Evolutionary conservation across 2,888 invertebrate genomes (phyloP), one percentile per base, ranked within the genome.

Genomic region (Chymomyza amoena): DNA sequence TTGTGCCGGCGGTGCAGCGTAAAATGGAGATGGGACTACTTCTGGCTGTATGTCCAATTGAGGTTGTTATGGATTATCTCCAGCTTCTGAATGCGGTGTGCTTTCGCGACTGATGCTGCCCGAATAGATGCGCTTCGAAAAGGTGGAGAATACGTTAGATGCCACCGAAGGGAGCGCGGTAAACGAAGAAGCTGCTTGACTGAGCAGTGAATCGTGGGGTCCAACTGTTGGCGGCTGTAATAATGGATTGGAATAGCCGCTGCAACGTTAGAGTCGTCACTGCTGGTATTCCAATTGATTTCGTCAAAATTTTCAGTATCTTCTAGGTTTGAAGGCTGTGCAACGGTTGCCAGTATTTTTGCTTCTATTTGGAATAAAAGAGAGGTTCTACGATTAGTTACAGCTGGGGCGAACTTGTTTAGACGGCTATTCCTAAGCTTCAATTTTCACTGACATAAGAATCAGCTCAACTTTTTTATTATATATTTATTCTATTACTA

Each of bases 101-200:
- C 65, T 72, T 66, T 80, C 87, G 59, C 79, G 81, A 72, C 82
- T 84, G 15, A 75, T 77, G 64, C 86, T 79, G 13, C 81, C 73
- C 9, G 86, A 85, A 74, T 90, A 90, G 62, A 92, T 90, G 60
- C 91, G 90, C 61, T 91, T 91, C 2, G 92, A 91, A 79, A 91
- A 92, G 62, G 94, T 94, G 45, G 93, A 94, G 75, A 95, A 93
- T 0, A 95, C 94, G 10, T 94, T 94, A 61, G 94, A 94, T 0
- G 94, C 94, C 4, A 94, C 93, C 65, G 94, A 93, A 0, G 94
- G 94, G 36, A 94, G 82, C 50, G 94, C 94, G 0, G 94, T 94
- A 71, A 91, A 90, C 20, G 91, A 90, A 39, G 91, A 90, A 32
- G 91, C 90, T 50, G 91, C 90, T 78, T 90, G 90, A 60, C 89